Base-by-base conservation (phyloP, 2,113 vertebrate species). In the Takifugu flavidus region DNA sequence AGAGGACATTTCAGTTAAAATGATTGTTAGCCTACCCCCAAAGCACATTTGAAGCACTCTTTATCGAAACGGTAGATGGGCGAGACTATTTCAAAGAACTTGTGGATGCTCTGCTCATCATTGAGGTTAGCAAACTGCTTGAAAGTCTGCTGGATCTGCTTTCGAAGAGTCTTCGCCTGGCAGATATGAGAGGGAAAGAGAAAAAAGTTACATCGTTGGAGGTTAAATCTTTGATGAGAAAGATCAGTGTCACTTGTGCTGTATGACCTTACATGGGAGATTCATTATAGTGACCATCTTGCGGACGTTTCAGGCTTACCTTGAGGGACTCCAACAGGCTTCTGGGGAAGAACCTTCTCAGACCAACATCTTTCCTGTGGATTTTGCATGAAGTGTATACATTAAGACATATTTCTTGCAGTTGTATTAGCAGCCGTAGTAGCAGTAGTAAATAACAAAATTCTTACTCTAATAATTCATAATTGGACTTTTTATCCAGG, bases 401-500 rank as follows among this genome's bases (percentile, higher is more conserved):
- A 1, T 27, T 50, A n/a, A 59, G 42, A 56, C 29, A 49, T 3
- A 42, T 47, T 20, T 20, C 20, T 20, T 20, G 20, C 20, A 20
- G 20, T 20, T 13, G 11, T 8, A 43, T 43, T 43, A 43, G 42
- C 6, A 47, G 14, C 45, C 14, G 15, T 7, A n/a, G 15, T 14
- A n/a, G 14, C 45, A 14, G 26, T 4, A 42, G 0, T 1, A 68
- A 71, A 60, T 28, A 14, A 26, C 46, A 53, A 8, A 5, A 47
- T 39, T 94, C 94, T 97, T 91, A 99, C 97, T 99, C 97, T 81
- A 99, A 85, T 44, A 99, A 92, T 89, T 99, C 97, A 68, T 98
- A 99, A 90, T 99, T 99, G 5, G 97, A 99, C 85, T 99, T 99
- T 92, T 99, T 99, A 75, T 99, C 97, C 47, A 99, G 89, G 0